These are phyloP conservation scores for Lomographa bimaculata DNA, from an alignment of 2,888 invertebrate genomes.

Conservation along the genomic window DNA sequence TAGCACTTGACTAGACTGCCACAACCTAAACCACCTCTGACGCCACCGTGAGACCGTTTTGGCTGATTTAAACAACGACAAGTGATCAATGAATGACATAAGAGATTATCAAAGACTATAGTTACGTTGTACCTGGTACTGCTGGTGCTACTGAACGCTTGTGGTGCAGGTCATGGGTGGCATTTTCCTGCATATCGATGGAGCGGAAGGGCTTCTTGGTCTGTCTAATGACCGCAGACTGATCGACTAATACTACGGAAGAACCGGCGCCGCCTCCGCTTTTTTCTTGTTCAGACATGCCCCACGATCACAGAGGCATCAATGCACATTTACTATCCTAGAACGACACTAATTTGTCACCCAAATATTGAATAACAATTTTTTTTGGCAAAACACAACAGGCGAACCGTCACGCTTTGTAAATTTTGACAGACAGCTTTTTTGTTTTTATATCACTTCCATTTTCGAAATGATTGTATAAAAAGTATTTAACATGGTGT, in stretches of 20 bases:
- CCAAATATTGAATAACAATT: constrained; percentile 54
- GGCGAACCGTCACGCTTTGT: constrained; percentile 64
- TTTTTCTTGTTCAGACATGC: constrained; percentile 68
- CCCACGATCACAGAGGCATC: constrained; percentile 53
- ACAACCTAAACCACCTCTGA: too few relatives aligned
- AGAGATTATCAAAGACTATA: too few relatives aligned
- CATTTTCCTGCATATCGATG: constrained; percentile 50
- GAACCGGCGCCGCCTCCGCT: constrained; percentile 42
- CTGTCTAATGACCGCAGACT: constrained; percentile 43
- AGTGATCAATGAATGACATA: too few relatives aligned
- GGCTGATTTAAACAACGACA: too few relatives aligned
- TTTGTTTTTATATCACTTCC: constrained; percentile 59
- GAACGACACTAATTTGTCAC: constrained; percentile 57
- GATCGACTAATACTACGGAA: constrained; percentile 54
- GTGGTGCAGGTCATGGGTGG: constrained; percentile 45
- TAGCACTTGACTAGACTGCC: too few relatives aligned
- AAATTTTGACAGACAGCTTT: constrained; percentile 69
- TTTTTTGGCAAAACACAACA: constrained; percentile 55
- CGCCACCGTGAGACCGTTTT: too few relatives aligned
- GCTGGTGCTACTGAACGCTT: constrained; percentile 61
- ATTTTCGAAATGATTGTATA: constrained; percentile 56
- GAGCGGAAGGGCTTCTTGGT: constrained; percentile 53
- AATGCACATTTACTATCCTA: constrained; percentile 52
- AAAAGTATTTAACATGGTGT: constrained; percentile 40
- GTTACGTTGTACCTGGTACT: constrained; percentile 52